phyloP scores from a whole-genome alignment of 2,888 invertebrate species.

The Steinernema hermaphroditum region DNA sequence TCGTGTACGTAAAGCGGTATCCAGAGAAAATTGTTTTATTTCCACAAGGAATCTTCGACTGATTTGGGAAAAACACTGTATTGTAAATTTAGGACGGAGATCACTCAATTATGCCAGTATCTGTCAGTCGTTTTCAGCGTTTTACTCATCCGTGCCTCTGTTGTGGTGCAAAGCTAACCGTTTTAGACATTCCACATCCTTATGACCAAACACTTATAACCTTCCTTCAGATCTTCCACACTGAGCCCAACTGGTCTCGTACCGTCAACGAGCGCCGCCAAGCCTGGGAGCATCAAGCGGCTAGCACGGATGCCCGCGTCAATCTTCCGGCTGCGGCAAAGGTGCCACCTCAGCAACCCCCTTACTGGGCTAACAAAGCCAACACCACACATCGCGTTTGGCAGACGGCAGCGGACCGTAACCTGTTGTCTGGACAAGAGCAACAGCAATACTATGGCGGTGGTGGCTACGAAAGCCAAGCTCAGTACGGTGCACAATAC shows the following conservation, averaged over 20 bases:
- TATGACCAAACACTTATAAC: constrained; percentile 12
- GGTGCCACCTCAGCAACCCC: constrained; percentile 55
- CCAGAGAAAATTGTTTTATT: too few species aligned
- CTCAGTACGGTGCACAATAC: neutral
- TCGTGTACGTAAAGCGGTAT: too few species aligned
- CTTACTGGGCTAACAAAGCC: constrained; percentile 56
- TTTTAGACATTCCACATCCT: too few species aligned
- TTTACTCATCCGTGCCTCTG: constrained; percentile 17
- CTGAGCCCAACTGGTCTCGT: constrained; percentile 62
- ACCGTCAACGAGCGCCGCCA: constrained; percentile 56
- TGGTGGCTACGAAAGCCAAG: neutral
- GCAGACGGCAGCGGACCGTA: constrained; percentile 54
- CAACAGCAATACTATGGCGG: neutral
- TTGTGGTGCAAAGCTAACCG: neutral
- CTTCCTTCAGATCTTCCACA: constrained; percentile 54
- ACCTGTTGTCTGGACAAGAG: constrained; percentile 40
- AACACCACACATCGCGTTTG: constrained; percentile 54
- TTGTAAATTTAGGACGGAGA: neutral
- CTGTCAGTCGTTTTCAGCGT: neutral
- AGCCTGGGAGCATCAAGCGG: constrained; percentile 60
- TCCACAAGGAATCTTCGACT: too few species aligned
- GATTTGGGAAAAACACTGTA: too few species aligned
- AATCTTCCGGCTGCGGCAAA: constrained; percentile 58
- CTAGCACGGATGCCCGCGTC: constrained; percentile 53
- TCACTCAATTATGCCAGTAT: neutral